Conservation (phyloP, 2,888 invertebrate genomes). For the Tetramorium bicarinatum region DNA sequence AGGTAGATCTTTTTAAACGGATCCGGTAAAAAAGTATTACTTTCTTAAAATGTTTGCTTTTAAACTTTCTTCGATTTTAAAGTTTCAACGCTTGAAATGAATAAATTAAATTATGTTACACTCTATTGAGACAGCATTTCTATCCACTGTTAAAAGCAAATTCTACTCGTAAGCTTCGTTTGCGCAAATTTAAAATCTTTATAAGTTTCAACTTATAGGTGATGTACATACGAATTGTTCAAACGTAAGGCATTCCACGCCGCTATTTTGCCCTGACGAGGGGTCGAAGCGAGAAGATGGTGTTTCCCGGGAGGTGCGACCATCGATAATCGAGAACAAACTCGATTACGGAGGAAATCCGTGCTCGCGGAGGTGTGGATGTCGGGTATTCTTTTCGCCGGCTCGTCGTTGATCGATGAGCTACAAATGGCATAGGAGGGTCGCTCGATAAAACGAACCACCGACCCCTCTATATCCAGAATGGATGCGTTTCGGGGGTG, state of each 20-base stretch:
- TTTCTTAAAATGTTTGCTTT: slow-evolving; percentile 5
- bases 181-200: background rate
- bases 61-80: slow-evolving; percentile 5
- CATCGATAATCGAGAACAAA: slow-evolving; percentile 76
- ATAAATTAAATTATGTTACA: background rate
- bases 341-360: slow-evolving; percentile 77
- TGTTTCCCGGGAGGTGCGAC: slow-evolving; percentile 66
- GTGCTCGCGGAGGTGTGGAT: slow-evolving; percentile 72
- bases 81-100: background rate
- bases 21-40: slow-evolving; percentile 5
- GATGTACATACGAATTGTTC: background rate
- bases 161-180: background rate
- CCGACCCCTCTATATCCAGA: slow-evolving; percentile 63
- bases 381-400: slow-evolving; percentile 66
- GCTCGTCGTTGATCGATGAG: slow-evolving; percentile 79
- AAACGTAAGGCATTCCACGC: background rate
- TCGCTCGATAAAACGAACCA: slow-evolving; percentile 56
- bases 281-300: slow-evolving; percentile 57
- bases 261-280: slow-evolving; percentile 6
- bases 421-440: slow-evolving; percentile 75
- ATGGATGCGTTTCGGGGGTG: slow-evolving; percentile 68
- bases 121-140: background rate
- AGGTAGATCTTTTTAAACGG: slow-evolving; percentile 20
- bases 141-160: background rate
- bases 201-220: background rate